Evolutionary conservation across 1,140 invertebrate genomes (phyloP).

Genomic region (Lordiphosa mommai): DNA sequence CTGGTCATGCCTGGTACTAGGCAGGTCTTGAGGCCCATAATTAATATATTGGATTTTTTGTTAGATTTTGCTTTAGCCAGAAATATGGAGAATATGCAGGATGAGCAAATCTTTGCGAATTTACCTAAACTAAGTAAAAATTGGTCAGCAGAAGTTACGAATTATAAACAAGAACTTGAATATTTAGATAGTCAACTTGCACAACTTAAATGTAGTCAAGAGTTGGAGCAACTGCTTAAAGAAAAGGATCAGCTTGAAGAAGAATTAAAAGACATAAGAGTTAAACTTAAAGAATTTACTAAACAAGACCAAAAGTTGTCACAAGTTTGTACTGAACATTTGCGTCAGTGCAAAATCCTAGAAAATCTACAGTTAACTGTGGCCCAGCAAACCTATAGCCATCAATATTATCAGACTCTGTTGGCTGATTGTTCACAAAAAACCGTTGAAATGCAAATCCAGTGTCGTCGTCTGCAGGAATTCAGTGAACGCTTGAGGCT

Average conservation of each 20-base stretch:
- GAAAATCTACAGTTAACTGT: background rate
- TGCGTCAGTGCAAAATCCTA: background rate
- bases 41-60: conserved; percentile 38
- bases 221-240: background rate
- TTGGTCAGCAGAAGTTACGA: background rate
- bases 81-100: background rate
- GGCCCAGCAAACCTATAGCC: background rate
- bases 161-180: too few relatives aligned
- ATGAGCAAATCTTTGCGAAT: background rate
- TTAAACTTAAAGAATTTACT: background rate
- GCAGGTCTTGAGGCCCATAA: conserved; percentile 4
- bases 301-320: background rate
- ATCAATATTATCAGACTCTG: background rate
- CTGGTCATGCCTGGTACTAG: conserved; percentile 18
- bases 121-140: background rate
- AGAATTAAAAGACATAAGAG: background rate
- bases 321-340: background rate
- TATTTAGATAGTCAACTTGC: background rate
- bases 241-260: background rate
- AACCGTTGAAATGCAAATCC: background rate
- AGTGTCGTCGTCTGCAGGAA: background rate
- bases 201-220: background rate
- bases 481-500: conserved; percentile 8
- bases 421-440: background rate
- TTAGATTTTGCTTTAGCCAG: conserved; percentile 19